Evolutionary conservation across 2,888 invertebrate species (phyloP).

Genomic region (Netelia fuscicornis): DNA sequence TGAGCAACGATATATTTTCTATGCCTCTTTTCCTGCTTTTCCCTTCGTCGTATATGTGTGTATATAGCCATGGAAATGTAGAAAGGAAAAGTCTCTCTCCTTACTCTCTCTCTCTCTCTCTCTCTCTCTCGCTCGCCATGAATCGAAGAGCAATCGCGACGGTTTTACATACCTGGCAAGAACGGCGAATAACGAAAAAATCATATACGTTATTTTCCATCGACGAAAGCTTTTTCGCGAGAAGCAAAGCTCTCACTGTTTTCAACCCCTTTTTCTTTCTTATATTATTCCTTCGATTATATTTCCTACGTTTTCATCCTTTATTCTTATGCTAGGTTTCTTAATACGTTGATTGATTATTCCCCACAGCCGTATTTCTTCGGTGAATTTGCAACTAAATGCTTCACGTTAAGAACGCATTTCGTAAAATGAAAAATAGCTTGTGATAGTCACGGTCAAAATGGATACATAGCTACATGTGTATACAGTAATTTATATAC

Average conservation of each 20-base stretch:
- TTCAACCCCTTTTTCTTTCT: neutral
- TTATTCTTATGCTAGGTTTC: neutral
- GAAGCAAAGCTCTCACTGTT: neutral
- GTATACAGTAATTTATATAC: constrained; percentile 2
- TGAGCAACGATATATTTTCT: constrained; percentile 13
- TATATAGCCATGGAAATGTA: neutral
- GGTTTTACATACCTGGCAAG: neutral
- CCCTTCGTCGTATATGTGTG: neutral
- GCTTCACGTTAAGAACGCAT: neutral
- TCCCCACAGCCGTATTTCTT: neutral
- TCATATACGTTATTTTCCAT: neutral
- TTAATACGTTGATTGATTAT: constrained; percentile 11
- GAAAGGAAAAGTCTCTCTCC: neutral
- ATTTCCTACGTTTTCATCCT: neutral
- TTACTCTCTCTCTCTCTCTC: neutral
- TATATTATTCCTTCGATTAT: neutral
- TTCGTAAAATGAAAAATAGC: constrained; percentile 17
- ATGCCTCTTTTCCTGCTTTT: constrained; percentile 5
- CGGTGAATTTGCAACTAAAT: neutral
- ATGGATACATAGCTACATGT: constrained; percentile 7
- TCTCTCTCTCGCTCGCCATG: neutral
- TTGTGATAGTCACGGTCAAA: constrained; percentile 24
- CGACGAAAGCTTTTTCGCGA: neutral
- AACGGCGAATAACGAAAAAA: constrained; percentile 36
- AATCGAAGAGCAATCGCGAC: constrained; percentile 17